Base-by-base conservation (phyloP, 2,888 invertebrate species). In the Cosmia pyralina region DNA sequence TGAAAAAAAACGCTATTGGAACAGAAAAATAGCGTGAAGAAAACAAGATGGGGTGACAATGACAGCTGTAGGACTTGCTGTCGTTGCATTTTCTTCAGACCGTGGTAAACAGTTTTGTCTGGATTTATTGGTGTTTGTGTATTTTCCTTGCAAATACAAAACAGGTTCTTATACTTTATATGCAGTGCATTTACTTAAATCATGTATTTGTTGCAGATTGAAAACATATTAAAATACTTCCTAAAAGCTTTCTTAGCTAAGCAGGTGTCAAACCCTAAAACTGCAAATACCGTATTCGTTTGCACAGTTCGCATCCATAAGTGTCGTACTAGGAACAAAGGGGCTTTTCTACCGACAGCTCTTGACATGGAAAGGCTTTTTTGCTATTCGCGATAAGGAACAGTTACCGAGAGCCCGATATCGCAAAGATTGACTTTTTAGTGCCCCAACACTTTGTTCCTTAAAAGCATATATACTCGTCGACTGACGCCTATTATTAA, bases 311-410 rank as follows among this genome's bases (percentile, higher is more conserved):
- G 81, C 85, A 77, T 80, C 78, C 83, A 77, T 84, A 85, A 83
- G 82, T 83, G 87, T 82, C 86, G 86, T 80, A 82, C 77, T 85
- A 87, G 88, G 93, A 94, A 95, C 95, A 95, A 95, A 94, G 92
- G 90, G 87, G 90, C 92, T 91, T 92, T 93, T 90, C 87, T 90
- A 91, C 93, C 95, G 92, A 93, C 92, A 91, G 90, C 93, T 88
- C 93, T 96, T 94, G 93, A 96, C 95, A 95, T 88, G 94, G 91
- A 95, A 96, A 95, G 91, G 93, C 94, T 94, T 95, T 95, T 95
- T 95, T 95, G 93, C 93, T 87, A 83, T 90, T 91, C 87, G 88
- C 93, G 93, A 94, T 94, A 94, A 94, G 94, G 87, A 92, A 93
- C 90, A 85, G 88, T 89, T 88, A 87, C 88, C 81, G 88, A 85